Base-by-base conservation (phyloP, 2,888 invertebrate species). In the Leucoma salicis region DNA sequence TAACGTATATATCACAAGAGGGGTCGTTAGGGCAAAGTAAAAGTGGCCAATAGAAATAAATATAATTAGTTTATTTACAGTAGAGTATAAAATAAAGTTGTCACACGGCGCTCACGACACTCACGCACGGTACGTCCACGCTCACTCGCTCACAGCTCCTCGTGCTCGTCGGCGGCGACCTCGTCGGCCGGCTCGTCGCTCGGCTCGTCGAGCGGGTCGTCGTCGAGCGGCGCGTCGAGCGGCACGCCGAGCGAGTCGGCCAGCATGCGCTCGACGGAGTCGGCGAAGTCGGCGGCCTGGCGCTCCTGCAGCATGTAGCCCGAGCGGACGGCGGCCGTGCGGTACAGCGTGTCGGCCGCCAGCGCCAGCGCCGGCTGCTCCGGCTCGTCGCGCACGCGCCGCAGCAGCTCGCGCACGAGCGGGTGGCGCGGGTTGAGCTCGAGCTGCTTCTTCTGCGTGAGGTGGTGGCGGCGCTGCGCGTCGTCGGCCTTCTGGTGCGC, bases 381-480 rank as follows among this genome's bases (percentile, higher is more conserved):
- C 31, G 94, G 92, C 77, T 96, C 95, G 46, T 93, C 92, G 51
- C 92, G 92, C 13, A 99, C 95, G 64, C 97, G 92, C 18, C 94
- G 93, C 74, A 98, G 90, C 55, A 99, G 91, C 86, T 99, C 98
- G 33, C 25, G 94, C 71, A 99, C 94, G 35, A 99, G 91, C 14
- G 99, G 99, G 92, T 99, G 99, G 38, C 97, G 92, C 29, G 99
- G 98, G 90, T 99, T 99, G 65, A 99, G 94, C 91, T 99, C 99
- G 60, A 99, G 89, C 35, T 96, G 96, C 90, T 99, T 99, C 93
- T 97, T 99, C 84, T 98, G 98, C 72, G 94, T 95, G 31, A 97
- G 89, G 79, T 98, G 97, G 79, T 96, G 96, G 55, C 92, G 92
- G 70, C 96, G 94, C 74, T 97, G 96, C 24, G 96, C 95, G 90